Conservation (phyloP, 2,797 vertebrate species). For the Notolabrus celidotus region DNA sequence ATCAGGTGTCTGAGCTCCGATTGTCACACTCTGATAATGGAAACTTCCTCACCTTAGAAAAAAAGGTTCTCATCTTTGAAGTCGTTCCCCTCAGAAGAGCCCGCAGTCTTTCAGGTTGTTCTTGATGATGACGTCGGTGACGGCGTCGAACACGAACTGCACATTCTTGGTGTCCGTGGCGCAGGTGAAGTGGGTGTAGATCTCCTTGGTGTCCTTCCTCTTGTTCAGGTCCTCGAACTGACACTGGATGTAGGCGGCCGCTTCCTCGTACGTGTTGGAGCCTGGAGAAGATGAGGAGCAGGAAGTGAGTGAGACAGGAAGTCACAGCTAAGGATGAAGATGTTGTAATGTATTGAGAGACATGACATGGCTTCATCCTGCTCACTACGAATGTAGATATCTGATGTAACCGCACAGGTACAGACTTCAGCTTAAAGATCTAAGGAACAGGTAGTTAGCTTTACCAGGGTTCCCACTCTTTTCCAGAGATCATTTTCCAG, state of each 20-base stretch:
- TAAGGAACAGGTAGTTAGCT: too few species aligned
- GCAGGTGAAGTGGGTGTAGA: slow-evolving; percentile 99
- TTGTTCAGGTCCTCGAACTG: slow-evolving; percentile 99
- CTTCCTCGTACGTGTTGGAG: slow-evolving; percentile 98
- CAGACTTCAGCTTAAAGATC: too few species aligned
- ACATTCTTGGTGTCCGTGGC: slow-evolving; percentile 99
- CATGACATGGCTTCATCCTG: slow-evolving; percentile 29
- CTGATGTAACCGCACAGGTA: too few species aligned
- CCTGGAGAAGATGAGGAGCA: slow-evolving; percentile 78
- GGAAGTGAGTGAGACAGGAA: slow-evolving; percentile 37
- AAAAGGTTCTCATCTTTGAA: slow-evolving; percentile 10
- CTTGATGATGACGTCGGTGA: slow-evolving; percentile 99
- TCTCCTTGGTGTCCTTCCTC: slow-evolving; percentile 99
- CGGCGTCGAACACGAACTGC: slow-evolving; percentile 99
- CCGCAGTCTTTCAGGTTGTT: slow-evolving; percentile 99
- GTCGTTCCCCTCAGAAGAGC: slow-evolving; percentile 89
- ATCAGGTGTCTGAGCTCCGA: too few species aligned
- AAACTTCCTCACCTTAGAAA: slow-evolving; percentile 57
- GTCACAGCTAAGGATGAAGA: slow-evolving; percentile 10
- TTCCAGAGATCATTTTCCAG: too few species aligned
- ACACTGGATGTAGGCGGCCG: slow-evolving; percentile 98
- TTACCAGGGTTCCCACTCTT: too few species aligned
- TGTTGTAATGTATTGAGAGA: background rate
- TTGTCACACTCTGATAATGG: too few species aligned
- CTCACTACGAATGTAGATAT: background rate